phyloP scores from a whole-genome alignment of 2,113 vertebrate species.

The Corvus hawaiiensis region DNA sequence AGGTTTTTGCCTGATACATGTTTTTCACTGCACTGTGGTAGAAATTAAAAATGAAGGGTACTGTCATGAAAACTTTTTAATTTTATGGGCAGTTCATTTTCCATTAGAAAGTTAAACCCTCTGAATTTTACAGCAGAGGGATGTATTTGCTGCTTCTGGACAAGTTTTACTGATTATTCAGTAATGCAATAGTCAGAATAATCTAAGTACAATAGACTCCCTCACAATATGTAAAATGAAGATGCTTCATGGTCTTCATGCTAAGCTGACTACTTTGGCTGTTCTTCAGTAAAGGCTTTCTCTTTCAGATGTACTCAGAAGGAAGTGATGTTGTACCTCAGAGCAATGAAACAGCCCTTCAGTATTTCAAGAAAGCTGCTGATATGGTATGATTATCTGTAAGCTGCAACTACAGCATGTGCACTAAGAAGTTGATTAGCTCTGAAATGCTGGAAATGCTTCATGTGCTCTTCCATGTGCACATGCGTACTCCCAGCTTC shows the following conservation, averaged over 20 bases:
- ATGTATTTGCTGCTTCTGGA: not conserved
- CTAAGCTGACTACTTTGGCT: not conserved
- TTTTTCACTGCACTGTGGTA: not conserved
- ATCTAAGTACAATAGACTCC: not conserved
- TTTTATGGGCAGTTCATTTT: not conserved
- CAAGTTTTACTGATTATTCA: not conserved
- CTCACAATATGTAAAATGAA: not conserved
- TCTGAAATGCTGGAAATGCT: not conserved
- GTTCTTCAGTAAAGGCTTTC: not conserved
- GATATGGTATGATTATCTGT: slow-evolving; percentile 82
- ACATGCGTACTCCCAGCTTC: not conserved
- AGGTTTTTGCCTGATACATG: not conserved
- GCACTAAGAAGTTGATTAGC: not conserved
- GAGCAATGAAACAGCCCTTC: slow-evolving; percentile 94
- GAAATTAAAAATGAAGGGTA: not conserved
- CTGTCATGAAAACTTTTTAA: not conserved
- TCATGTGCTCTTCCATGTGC: not conserved
- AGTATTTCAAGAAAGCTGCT: slow-evolving; percentile 97
- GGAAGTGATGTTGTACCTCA: slow-evolving; percentile 91
- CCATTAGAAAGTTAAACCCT: not conserved
- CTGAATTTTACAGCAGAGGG: not conserved
- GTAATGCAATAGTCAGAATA: not conserved
- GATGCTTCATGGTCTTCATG: not conserved
- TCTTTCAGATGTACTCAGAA: slow-evolving; percentile 94
- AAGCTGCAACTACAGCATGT: not conserved